Percentiles rank a stretch among this genome's conserved stretches.
phyloP scores from a whole-genome alignment of 1,140 invertebrate species.

The Globodera ellingtonae region DNA sequence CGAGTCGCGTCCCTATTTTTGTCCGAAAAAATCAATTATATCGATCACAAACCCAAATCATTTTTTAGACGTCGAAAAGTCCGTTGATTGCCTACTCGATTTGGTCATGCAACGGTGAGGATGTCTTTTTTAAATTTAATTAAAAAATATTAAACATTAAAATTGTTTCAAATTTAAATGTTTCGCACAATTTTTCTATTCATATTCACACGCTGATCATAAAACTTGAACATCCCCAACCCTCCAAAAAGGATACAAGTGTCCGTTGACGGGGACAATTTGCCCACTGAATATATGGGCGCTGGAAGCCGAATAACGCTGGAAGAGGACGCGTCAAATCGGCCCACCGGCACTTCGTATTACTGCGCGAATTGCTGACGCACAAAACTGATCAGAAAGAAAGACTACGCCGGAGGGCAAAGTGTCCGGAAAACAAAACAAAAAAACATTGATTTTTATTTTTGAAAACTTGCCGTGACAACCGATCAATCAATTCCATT shows the following conservation, averaged over 20 bases:
- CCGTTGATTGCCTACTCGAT: conserved; percentile 63
- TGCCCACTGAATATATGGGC: conserved; percentile 56
- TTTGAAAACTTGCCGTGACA: too few species aligned
- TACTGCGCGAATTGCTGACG: conserved; percentile 36
- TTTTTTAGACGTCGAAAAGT: conserved; percentile 56
- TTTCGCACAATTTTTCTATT: conserved; percentile 4
- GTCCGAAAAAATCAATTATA: too few species aligned
- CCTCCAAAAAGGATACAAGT: conserved; percentile 45
- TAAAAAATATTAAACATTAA: too few species aligned
- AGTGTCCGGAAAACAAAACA: too few species aligned
- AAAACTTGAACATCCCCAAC: background rate
- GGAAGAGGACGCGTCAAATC: conserved; percentile 39
- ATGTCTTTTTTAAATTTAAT: background rate
- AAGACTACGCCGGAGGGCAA: too few species aligned
- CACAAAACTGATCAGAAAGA: background rate
- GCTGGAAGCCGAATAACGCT: conserved; percentile 49
- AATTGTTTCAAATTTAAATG: conserved; percentile 1
- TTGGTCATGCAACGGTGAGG: conserved; percentile 60
- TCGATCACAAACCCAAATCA: background rate
- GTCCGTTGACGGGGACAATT: conserved; percentile 59
- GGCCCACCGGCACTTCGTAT: conserved; percentile 34
- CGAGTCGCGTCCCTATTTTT: too few species aligned
- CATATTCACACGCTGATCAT: too few species aligned
- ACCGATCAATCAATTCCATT: too few species aligned
- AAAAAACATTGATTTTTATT: too few species aligned